Conservation (phyloP, 2,113 vertebrate species). For the Scomber japonicus region DNA sequence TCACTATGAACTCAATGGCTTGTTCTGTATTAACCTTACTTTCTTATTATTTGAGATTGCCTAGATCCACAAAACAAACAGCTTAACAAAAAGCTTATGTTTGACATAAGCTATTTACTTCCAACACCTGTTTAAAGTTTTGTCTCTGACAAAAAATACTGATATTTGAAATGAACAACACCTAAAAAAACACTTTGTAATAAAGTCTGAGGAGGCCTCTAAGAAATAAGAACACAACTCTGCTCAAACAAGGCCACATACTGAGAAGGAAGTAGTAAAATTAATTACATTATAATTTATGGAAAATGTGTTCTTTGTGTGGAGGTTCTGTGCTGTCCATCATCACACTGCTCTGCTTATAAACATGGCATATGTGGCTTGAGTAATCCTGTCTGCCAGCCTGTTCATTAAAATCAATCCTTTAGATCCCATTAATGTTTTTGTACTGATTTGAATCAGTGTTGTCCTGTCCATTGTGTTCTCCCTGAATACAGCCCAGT, state of each 20-base stretch:
- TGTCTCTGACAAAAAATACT: slow-evolving; percentile 24
- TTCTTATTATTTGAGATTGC: slow-evolving; percentile 1
- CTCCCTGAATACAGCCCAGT: neutral
- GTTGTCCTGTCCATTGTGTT: slow-evolving; percentile 57
- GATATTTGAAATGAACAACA: slow-evolving; percentile 15
- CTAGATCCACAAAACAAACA: slow-evolving; percentile 3
- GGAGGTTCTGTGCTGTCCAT: slow-evolving; percentile 44
- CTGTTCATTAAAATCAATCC: slow-evolving; percentile 61
- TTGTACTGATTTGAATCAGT: slow-evolving; percentile 53
- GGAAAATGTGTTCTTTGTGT: slow-evolving; percentile 56
- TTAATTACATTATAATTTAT: slow-evolving; percentile 67
- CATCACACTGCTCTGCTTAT: slow-evolving; percentile 36
- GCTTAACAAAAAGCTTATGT: slow-evolving; percentile 35
- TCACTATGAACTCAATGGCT: neutral
- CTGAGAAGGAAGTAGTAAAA: slow-evolving; percentile 71
- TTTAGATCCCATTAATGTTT: slow-evolving; percentile 54
- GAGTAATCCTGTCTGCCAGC: slow-evolving; percentile 41
- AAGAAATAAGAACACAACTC: slow-evolving; percentile 38
- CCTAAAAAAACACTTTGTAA: neutral
- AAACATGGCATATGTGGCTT: slow-evolving; percentile 35
- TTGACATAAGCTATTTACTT: slow-evolving; percentile 31
- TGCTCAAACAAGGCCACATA: slow-evolving; percentile 49
- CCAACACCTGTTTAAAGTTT: slow-evolving; percentile 60
- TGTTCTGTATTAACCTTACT: neutral
- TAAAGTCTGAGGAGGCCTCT: slow-evolving; percentile 22